Evolutionary conservation across 2,797 vertebrate species (phyloP).

Genomic region (Darevskia mixta): DNA sequence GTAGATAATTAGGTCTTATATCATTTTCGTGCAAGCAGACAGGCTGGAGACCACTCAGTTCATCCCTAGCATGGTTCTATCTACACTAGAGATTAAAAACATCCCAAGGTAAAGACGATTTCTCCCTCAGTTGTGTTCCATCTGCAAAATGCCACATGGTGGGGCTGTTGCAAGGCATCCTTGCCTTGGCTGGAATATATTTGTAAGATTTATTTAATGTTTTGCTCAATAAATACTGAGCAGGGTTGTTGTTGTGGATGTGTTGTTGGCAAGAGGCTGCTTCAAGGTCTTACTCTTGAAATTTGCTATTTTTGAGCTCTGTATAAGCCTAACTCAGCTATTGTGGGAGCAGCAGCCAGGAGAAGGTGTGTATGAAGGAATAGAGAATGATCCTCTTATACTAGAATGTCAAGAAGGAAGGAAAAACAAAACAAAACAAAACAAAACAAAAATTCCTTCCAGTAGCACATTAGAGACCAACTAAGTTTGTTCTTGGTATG

Average conservation of each 20-base stretch:
- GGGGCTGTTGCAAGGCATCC: conserved; percentile 7
- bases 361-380: not conserved
- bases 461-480: no score
- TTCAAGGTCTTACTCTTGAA: not conserved
- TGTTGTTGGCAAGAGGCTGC: not conserved
- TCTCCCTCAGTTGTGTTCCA: not conserved
- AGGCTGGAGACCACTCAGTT: not conserved
- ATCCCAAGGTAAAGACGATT: not conserved
- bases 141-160: conserved; percentile 13
- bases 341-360: not conserved
- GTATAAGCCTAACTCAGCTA: not conserved
- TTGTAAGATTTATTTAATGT: not conserved
- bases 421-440: no score
- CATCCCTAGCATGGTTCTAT: not conserved
- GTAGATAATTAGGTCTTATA: no score
- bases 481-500: no score
- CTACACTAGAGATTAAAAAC: not conserved
- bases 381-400: not conserved
- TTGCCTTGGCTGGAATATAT: not conserved
- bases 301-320: not conserved
- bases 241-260: not conserved
- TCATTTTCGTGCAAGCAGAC: no score
- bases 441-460: no score
- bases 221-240: not conserved
- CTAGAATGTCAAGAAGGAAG: not conserved